Percentiles rank a stretch among this genome's conserved stretches.
phyloP scores from a whole-genome alignment of 2,888 invertebrate genomes.

The Unio delphinus region DNA sequence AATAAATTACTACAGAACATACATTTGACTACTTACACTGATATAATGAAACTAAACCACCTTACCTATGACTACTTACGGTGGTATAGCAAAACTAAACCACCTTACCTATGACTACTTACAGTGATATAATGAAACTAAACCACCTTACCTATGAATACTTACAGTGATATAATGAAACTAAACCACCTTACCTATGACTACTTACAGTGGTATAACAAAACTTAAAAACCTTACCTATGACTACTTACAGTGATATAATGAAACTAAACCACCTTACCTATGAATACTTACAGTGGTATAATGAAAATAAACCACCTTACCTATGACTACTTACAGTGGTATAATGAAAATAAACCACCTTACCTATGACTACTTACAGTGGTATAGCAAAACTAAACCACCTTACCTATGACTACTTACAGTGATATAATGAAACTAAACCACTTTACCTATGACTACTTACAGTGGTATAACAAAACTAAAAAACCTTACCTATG shows the following conservation, averaged over 20 bases:
- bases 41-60: background rate
- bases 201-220: background rate
- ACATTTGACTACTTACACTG: no score
- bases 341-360: background rate
- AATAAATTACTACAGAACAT: no score
- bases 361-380: conserved; percentile 36
- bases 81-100: background rate
- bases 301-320: conserved; percentile 3
- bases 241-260: background rate
- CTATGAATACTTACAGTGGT: conserved; percentile 13
- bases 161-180: background rate
- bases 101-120: conserved; percentile 36
- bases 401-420: conserved; percentile 37
- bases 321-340: conserved; percentile 33
- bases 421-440: background rate
- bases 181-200: conserved; percentile 37
- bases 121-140: background rate
- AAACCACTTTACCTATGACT: conserved; percentile 38
- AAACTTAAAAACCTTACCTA: conserved; percentile 39
- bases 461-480: background rate
- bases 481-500: conserved; percentile 39
- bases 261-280: conserved; percentile 26
- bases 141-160: conserved; percentile 37
- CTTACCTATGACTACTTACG: conserved; percentile 35
- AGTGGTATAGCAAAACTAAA: background rate